Percentiles rank a stretch among this genome's conserved stretches.
These are phyloP conservation scores for Drosophila neocordata DNA, from an alignment of 1,140 invertebrate genomes.

Conservation along the genomic window DNA sequence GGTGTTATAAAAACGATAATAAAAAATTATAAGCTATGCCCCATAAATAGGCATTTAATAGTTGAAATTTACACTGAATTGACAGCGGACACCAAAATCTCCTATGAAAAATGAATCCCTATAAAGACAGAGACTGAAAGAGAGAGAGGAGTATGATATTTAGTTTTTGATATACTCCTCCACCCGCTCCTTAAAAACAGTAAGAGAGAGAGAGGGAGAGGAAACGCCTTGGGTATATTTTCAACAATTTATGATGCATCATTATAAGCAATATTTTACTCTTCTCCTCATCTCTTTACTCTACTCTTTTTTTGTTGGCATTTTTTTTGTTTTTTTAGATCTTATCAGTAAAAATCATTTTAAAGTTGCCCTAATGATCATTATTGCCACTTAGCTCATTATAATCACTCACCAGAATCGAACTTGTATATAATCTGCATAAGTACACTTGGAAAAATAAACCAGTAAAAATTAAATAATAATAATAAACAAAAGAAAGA, in stretches of 20 bases:
- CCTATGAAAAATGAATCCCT: conserved; percentile 39
- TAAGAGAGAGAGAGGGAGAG: neutral
- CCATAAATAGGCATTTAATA: conserved; percentile 81
- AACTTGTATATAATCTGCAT: no score
- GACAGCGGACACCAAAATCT: conserved; percentile 55
- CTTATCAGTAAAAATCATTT: neutral
- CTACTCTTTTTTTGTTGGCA: neutral
- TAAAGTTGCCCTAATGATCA: conserved; percentile 6
- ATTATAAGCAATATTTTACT: conserved; percentile 69
- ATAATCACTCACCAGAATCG: neutral
- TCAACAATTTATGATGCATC: conserved; percentile 73
- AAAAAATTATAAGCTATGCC: conserved; percentile 80
- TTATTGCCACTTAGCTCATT: neutral
- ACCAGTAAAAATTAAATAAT: no score
- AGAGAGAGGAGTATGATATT: no score
- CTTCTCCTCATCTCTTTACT: neutral
- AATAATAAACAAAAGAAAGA: no score
- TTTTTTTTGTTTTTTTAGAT: neutral
- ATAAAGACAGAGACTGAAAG: conserved; percentile 21
- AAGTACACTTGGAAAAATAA: no score
- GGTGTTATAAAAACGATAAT: conserved; percentile 79
- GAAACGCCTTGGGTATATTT: conserved; percentile 46
- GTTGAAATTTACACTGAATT: conserved; percentile 80
- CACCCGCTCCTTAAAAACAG: conserved; percentile 16
- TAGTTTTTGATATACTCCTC: neutral